A percentile compares a stretch with the other conserved stretches of the same genome.
Conservation (phyloP, 2,888 invertebrate genomes). For the Cheilosia pagana region DNA sequence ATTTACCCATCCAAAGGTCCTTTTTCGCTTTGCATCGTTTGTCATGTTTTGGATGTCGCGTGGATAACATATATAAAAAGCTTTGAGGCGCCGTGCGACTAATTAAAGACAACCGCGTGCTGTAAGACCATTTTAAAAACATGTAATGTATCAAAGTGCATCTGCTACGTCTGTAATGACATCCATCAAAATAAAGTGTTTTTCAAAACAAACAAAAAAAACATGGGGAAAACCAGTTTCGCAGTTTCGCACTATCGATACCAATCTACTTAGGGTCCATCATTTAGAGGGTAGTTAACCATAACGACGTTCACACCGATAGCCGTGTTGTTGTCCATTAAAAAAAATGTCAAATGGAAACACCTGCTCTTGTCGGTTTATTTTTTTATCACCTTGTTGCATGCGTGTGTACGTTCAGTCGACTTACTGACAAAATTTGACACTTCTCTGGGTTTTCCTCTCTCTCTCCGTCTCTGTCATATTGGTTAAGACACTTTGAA, state of each 20-base stretch:
- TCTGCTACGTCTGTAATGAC: neutral
- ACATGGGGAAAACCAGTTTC: neutral
- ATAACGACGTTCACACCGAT: neutral
- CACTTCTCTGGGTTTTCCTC: neutral
- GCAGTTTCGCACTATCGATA: neutral
- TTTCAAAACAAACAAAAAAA: neutral
- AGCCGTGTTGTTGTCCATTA: neutral
- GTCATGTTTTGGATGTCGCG: too few relatives aligned
- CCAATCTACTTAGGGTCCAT: neutral
- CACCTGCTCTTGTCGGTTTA: neutral
- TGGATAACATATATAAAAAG: too few relatives aligned
- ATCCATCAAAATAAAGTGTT: neutral
- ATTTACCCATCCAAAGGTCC: too few relatives aligned
- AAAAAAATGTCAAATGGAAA: too few relatives aligned
- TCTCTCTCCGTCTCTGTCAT: too few relatives aligned
- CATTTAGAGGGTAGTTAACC: neutral
- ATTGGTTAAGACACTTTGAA: too few relatives aligned
- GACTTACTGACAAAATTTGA: neutral
- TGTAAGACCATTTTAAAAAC: too few relatives aligned
- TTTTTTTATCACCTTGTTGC: neutral
- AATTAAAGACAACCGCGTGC: too few relatives aligned
- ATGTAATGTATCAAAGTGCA: neutral
- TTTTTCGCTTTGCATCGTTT: too few relatives aligned
- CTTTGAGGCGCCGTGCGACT: too few relatives aligned
- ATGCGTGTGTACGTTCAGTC: neutral